Evolutionary conservation across 2,888 invertebrate genomes (phyloP).

Genomic region (Neocrepidodera transversa): DNA sequence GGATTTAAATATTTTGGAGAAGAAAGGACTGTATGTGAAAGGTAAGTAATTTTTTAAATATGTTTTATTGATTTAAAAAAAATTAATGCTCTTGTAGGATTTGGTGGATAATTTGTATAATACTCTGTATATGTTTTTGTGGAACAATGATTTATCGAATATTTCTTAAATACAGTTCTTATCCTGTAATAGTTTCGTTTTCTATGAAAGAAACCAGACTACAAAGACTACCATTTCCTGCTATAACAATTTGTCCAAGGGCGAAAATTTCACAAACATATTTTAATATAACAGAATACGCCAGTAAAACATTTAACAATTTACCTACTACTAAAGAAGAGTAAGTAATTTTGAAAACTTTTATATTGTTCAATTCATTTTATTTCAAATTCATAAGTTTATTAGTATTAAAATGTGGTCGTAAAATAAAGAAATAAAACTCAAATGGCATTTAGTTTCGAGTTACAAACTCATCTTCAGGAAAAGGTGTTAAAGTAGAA

Average conservation of each 20-base stretch:
- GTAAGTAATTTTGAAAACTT: slow-evolving; percentile 36
- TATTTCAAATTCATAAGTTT: no score
- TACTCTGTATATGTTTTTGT: slow-evolving; percentile 25
- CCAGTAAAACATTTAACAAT: slow-evolving; percentile 27
- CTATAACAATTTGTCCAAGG: slow-evolving; percentile 67
- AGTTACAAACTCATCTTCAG: no score
- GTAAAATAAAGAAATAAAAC: no score
- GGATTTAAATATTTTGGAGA: slow-evolving; percentile 56
- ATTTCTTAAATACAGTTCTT: slow-evolving; percentile 74
- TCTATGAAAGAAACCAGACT: slow-evolving; percentile 74
- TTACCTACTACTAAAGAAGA: slow-evolving; percentile 26
- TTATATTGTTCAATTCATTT: no score
- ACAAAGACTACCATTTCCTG: slow-evolving; percentile 64
- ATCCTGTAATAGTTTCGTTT: slow-evolving; percentile 76
- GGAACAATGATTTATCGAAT: slow-evolving; percentile 66
- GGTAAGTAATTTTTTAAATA: slow-evolving; percentile 44
- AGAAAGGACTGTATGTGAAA: slow-evolving; percentile 44
- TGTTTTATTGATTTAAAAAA: slow-evolving; percentile 1
- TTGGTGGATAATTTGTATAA: slow-evolving; percentile 34
- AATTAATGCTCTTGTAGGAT: slow-evolving; percentile 18
- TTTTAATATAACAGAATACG: slow-evolving; percentile 66
- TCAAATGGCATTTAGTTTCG: no score
- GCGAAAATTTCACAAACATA: slow-evolving; percentile 67
- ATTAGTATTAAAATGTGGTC: no score
- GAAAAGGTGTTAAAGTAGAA: no score